Base-by-base conservation (phyloP, 2,888 invertebrate species). In the Tanaodytes sp. region DNA sequence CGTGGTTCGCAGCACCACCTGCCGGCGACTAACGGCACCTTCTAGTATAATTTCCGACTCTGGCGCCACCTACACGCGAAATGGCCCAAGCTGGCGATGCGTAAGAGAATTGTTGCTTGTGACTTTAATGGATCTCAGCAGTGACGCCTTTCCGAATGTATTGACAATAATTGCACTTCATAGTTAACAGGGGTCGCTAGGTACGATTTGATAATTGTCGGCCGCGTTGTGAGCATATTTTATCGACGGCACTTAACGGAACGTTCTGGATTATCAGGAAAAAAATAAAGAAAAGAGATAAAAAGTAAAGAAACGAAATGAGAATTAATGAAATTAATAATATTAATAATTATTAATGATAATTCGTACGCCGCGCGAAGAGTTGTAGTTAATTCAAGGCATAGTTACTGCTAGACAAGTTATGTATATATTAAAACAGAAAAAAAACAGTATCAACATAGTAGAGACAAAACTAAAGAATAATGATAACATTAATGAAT, bases 331-430 rank as follows among this genome's bases (percentile, higher is more conserved):
- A 54, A 37, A 54, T 31, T 48, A 46, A 48, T 63, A 63, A 45
- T 48, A 58, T 46, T 51, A 48, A 45, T 51, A 49, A 55, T 63
- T 30, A 65, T 54, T 62, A 63, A 63, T 48, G 39, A 66, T 48
- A 36, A 59, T 61, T 70, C 66, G 59, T 69, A 70, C 73, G 65
- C 61, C 42, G 64, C 58, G 62, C 73, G 59, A 51, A 63, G 62
- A 75, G 74, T 73, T 72, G 73, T 76, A 75, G 76, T 76, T 75
- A 76, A 73, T 77, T 68, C 62, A 62, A 71, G 70, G 67, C 73
- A 77, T 82, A 83, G 82, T 82, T 78, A 82, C 68, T 75, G 79
- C 80, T 82, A 82, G 81, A 80, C 70, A 74, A 77, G 80, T 82
- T 82, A 80, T 82, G 81, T 82, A 82, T 80, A 82, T 81, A 81